Conservation (phyloP, 2,113 vertebrate genomes). For the Sorex araneus region DNA sequence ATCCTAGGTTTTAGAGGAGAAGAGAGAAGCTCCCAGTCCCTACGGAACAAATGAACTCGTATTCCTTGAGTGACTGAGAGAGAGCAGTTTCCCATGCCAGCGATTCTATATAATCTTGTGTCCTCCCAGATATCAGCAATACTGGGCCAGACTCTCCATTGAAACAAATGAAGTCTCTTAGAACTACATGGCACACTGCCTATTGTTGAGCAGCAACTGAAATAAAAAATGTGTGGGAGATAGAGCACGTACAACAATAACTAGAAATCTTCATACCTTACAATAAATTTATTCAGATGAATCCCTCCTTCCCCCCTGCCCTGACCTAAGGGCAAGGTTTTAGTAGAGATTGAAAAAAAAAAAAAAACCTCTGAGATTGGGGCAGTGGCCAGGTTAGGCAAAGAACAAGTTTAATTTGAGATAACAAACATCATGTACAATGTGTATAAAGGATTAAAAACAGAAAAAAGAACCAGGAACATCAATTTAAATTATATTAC, state of each 20-base stretch:
- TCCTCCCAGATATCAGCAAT: too few species aligned
- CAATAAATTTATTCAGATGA: neutral
- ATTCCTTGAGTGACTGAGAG: too few species aligned
- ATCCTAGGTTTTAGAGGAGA: too few species aligned
- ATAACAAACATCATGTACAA: neutral
- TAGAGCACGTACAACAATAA: neutral
- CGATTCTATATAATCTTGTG: too few species aligned
- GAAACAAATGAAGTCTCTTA: too few species aligned
- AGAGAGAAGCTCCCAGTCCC: too few species aligned
- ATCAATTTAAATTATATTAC: neutral
- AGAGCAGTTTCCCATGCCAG: too few species aligned
- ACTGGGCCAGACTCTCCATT: too few species aligned
- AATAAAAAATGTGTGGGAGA: too few species aligned
- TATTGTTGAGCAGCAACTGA: too few species aligned
- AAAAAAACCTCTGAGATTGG: neutral
- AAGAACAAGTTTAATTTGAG: neutral
- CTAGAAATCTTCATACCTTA: neutral
- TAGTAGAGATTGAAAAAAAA: neutral
- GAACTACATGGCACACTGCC: too few species aligned
- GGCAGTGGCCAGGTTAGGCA: neutral
- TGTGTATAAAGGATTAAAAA: fast-evolving
- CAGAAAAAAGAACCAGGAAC: neutral
- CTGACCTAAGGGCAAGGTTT: neutral
- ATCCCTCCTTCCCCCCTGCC: neutral
- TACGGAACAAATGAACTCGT: too few species aligned